Evolutionary conservation across 2,888 invertebrate species (phyloP), one percentile per base, ranked within the genome.

Genomic region (Pachycephus smyrnensis): DNA sequence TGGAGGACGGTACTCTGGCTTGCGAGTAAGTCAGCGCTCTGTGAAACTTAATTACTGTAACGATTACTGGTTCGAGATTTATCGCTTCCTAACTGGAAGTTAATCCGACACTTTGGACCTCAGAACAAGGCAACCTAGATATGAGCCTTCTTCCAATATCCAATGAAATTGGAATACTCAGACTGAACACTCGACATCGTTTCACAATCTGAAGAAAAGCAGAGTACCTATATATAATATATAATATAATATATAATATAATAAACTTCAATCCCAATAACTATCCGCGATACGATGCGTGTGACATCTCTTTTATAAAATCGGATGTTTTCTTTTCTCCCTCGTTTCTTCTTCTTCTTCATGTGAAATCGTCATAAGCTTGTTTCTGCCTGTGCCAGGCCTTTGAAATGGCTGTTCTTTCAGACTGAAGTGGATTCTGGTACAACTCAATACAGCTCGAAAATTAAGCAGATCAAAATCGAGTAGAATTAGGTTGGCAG

Each of bases 41-140:
- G 71, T 33, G 71, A 71, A 71, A 71, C 71, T 71, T 33, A 30
- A 71, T 71, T 71, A 71, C 71, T 71, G 71, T 71, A 32, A 71
- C 71, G 33, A 31, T 71, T 71, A 71, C 71, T 55, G 9, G 55
- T 55, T 31, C 71, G 32, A 71, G 71, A 71, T 71, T 71, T 71
- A 71, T 71, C 32, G 33, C 32, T 33, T 31, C 32, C 71, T 31
- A 71, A 33, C 71, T 55, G 71, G 33, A 33, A 31, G 71, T 32
- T 71, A 71, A 71, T 33, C 71, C 71, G 71, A 30, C 71, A 33
- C 71, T 71, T 55, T 23, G 55, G 55, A 55, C 55, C 55, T 55
- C 23, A 55, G 55, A 55, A 55, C 55, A 55, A 55, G 23, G 55
- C 55, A 23, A 55, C 15, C 55, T 55, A 55, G 55, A 55, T 55